phyloP scores from a whole-genome alignment of 2,888 invertebrate genomes.

The Agapostemon virescens region DNA sequence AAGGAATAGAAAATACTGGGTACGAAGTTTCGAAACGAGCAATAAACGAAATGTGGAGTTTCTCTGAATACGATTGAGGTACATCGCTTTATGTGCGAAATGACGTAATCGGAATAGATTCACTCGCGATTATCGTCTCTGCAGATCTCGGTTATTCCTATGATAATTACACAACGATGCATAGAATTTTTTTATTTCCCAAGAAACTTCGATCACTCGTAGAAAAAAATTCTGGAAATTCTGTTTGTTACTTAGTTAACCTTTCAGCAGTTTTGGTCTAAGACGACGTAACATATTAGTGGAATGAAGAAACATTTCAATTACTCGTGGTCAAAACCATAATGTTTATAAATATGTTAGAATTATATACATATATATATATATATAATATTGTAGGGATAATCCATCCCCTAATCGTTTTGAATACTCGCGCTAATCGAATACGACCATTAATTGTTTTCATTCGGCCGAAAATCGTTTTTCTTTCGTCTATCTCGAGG shows the following conservation, averaged over 20 bases:
- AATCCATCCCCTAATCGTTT: too few species aligned
- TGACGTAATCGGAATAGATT: conserved; percentile 3
- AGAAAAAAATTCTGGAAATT: background rate
- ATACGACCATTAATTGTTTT: too few species aligned
- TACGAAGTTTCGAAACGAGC: background rate
- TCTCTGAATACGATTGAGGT: background rate
- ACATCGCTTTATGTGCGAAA: background rate
- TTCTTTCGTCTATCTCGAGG: too few species aligned
- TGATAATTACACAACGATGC: background rate
- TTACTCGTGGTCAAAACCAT: too few species aligned
- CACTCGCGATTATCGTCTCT: background rate
- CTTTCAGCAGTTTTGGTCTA: too few species aligned
- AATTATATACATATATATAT: too few species aligned
- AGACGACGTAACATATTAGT: too few species aligned
- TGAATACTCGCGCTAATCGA: too few species aligned
- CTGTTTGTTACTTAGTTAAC: background rate
- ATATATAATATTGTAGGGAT: too few species aligned
- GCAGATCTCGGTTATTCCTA: background rate
- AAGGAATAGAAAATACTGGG: background rate
- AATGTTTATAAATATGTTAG: too few species aligned
- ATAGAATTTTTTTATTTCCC: background rate
- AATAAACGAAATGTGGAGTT: background rate
- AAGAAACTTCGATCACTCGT: background rate
- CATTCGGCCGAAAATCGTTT: too few species aligned
- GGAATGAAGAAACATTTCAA: too few species aligned